Percentiles rank a stretch among this genome's conserved stretches.
Conservation (phyloP, 1,140 invertebrate genomes). For the Camponotus floridanus region DNA sequence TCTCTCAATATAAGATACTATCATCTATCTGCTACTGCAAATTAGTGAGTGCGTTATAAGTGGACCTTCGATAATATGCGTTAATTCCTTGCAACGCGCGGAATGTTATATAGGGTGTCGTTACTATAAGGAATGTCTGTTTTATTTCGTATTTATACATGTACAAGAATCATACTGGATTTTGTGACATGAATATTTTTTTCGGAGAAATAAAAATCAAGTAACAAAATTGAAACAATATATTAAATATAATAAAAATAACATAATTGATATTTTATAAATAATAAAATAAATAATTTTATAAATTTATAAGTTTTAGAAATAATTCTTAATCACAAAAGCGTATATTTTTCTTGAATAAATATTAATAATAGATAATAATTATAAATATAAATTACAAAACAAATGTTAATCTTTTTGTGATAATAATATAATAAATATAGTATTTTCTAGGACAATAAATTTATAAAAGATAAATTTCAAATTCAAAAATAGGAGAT, state of each 20-base stretch:
- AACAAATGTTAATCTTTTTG: background rate
- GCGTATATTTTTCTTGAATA: background rate
- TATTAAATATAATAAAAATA: too few relatives aligned
- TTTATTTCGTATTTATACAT: background rate
- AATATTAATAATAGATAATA: background rate
- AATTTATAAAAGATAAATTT: background rate
- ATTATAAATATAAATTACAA: background rate
- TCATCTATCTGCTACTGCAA: conserved; percentile 34
- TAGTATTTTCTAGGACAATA: background rate
- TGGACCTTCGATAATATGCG: conserved; percentile 47
- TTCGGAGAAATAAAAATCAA: background rate
- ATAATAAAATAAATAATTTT: too few relatives aligned
- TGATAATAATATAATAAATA: background rate
- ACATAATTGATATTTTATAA: too few relatives aligned
- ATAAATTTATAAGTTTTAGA: too few relatives aligned
- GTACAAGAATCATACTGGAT: background rate
- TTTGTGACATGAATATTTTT: background rate
- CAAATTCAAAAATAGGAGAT: background rate
- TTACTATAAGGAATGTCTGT: background rate
- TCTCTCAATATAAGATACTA: conserved; percentile 50
- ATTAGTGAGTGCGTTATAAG: conserved; percentile 61
- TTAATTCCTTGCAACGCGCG: conserved; percentile 65
- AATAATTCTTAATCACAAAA: background rate
- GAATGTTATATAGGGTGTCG: background rate
- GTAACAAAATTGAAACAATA: background rate